Evolutionary conservation across 2,113 vertebrate species (phyloP).

Genomic region (Mirza zaza): DNA sequence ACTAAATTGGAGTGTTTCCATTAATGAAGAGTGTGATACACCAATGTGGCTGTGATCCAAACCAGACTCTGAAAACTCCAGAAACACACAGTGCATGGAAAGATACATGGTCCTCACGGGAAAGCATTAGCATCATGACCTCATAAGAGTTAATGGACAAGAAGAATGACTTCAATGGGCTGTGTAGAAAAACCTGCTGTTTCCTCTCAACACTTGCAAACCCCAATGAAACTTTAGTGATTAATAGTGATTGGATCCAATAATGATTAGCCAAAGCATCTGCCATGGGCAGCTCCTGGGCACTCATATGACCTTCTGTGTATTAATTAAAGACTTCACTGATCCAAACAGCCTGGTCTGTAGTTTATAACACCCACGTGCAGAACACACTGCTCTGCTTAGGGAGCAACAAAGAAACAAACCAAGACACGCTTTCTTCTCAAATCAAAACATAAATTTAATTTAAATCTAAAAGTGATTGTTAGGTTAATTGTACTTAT

Average conservation of each 20-base stretch:
- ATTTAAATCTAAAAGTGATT: constrained; percentile 66
- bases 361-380: neutral
- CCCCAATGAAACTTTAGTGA: constrained; percentile 57
- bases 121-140: constrained; percentile 56
- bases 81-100: neutral
- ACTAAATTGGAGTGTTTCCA: neutral
- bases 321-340: constrained; percentile 70
- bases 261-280: constrained; percentile 69
- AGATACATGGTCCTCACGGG: neutral
- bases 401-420: constrained; percentile 50
- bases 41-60: neutral
- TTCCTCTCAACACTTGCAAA: constrained; percentile 62
- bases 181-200: constrained; percentile 58
- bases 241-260: constrained; percentile 65
- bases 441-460: constrained; percentile 54
- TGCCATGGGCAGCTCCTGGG: constrained; percentile 22
- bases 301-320: constrained; percentile 48
- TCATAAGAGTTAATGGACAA: constrained; percentile 58
- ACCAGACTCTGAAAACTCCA: neutral
- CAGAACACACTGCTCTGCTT: constrained; percentile 24
- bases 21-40: neutral
- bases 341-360: constrained; percentile 52
- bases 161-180: constrained; percentile 33
- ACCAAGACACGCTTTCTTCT: constrained; percentile 47
- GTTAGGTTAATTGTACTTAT: constrained; percentile 54